phyloP scores from a whole-genome alignment of 1,140 invertebrate species.

The Anastrepha obliqua region DNA sequence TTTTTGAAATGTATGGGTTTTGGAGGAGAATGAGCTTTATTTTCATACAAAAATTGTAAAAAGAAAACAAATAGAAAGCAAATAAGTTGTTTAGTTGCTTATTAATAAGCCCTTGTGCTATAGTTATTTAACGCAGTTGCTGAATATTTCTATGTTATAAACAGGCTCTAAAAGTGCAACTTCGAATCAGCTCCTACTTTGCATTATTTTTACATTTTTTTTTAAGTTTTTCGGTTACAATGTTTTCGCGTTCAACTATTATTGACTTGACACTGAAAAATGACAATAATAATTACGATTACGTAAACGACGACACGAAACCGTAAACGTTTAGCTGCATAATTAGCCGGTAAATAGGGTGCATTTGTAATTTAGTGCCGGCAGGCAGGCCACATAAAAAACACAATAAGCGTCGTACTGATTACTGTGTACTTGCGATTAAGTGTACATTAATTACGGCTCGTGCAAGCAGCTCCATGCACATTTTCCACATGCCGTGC shows the following conservation, averaged over 20 bases:
- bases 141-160: no score
- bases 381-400: neutral
- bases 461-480: neutral
- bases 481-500: slow-evolving; percentile 10
- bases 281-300: slow-evolving; percentile 3
- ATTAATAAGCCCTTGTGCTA: no score
- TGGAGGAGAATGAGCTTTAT: no score
- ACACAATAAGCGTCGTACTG: neutral
- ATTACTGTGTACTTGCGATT: neutral
- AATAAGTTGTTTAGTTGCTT: no score
- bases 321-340: slow-evolving; percentile 13
- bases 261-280: slow-evolving; percentile 38
- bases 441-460: neutral
- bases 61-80: no score
- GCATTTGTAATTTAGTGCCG: neutral
- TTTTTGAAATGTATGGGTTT: no score
- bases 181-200: no score
- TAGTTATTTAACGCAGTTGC: no score
- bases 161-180: no score
- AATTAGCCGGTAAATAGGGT: slow-evolving; percentile 19
- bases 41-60: no score
- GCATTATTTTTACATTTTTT: no score
- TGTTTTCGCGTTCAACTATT: neutral
- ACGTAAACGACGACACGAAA: slow-evolving; percentile 5
- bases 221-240: no score